Percentiles rank a stretch among this genome's conserved stretches.
phyloP scores from a whole-genome alignment of 2,888 invertebrate genomes.

The Apodemia hepburni region DNA sequence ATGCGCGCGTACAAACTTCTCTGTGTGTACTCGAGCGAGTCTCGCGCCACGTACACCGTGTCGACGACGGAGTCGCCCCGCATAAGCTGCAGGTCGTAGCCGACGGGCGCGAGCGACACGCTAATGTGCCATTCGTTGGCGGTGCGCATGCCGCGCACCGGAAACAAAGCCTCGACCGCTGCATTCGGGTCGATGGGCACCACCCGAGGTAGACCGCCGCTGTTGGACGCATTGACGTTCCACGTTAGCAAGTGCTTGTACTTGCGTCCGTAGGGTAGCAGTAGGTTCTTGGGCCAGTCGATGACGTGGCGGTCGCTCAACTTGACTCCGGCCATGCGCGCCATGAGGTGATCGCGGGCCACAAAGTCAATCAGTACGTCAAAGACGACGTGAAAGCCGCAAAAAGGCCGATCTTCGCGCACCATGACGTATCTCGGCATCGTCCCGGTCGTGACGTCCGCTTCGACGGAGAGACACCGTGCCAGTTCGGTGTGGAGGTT shows the following conservation, averaged over 20 bases:
- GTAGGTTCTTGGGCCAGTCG: conserved; percentile 18
- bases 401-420: conserved; percentile 18
- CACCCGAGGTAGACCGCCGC: conserved; percentile 16
- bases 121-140: conserved; percentile 19
- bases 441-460: conserved; percentile 14
- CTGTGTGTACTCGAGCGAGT: conserved; percentile 19
- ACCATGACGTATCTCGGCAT: conserved; percentile 19
- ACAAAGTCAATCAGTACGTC: conserved; percentile 18
- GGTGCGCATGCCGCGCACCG: conserved; percentile 18
- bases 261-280: conserved; percentile 19
- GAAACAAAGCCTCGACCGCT: conserved; percentile 15
- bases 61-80: conserved; percentile 3
- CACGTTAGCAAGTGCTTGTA: conserved; percentile 18
- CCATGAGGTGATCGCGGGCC: conserved; percentile 18
- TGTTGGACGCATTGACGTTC: neutral
- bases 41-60: conserved; percentile 18
- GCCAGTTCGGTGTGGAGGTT: conserved; percentile 19
- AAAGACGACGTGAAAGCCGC: conserved; percentile 19
- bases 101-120: conserved; percentile 18
- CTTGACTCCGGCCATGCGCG: conserved; percentile 19
- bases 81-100: conserved; percentile 16
- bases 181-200: conserved; percentile 14
- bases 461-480: conserved; percentile 16
- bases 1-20: conserved; percentile 18
- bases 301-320: conserved; percentile 18